Evolutionary conservation across 2,797 vertebrate species (phyloP).

Genomic region (Halcyon smyrnensis): DNA sequence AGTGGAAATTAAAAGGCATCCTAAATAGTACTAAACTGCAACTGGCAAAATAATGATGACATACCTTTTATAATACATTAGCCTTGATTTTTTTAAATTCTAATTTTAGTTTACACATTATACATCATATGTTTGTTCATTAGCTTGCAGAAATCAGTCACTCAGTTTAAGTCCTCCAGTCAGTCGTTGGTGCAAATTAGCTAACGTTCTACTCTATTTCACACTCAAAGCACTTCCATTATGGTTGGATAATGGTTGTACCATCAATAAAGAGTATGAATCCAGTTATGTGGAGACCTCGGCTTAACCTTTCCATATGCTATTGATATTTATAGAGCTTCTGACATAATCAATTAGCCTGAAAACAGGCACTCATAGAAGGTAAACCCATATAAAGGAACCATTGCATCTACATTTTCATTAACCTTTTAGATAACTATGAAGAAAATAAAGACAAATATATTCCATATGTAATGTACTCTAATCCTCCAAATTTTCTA

Average conservation of each 20-base stretch:
- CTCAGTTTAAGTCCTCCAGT: constrained; percentile 17
- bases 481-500: constrained; percentile 22
- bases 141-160: constrained; percentile 1
- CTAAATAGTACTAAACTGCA: neutral
- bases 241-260: constrained; percentile 65
- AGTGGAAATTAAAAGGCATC: neutral
- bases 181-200: constrained; percentile 46
- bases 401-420: constrained; percentile 59
- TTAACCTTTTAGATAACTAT: constrained; percentile 52
- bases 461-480: neutral
- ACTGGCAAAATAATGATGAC: neutral
- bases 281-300: constrained; percentile 63
- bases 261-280: constrained; percentile 73
- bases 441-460: constrained; percentile 42
- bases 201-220: constrained; percentile 68
- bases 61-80: neutral
- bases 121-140: neutral
- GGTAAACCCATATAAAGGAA: constrained; percentile 48
- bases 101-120: constrained; percentile 4
- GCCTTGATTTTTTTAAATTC: neutral
- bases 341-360: constrained; percentile 75
- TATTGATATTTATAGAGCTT: constrained; percentile 79
- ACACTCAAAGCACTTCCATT: constrained; percentile 74
- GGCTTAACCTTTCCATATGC: constrained; percentile 72
- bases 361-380: constrained; percentile 64